Evolutionary conservation across 2,797 vertebrate genomes (phyloP).

Genomic region (Bradypus variegatus): DNA sequence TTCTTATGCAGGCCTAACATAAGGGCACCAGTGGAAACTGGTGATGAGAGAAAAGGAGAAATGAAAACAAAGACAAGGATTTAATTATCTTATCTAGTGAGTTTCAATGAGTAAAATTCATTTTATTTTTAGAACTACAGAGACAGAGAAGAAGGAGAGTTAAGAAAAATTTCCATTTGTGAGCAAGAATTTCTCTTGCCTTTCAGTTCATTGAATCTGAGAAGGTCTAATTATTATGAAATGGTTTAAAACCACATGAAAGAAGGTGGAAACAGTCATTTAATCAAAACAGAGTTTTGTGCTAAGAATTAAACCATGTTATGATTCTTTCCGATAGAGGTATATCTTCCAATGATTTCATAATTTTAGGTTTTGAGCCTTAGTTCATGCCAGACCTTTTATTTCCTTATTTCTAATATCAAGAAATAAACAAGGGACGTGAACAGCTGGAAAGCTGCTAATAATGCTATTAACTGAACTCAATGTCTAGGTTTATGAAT

Average conservation of each 20-base stretch:
- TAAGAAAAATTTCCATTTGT: not conserved
- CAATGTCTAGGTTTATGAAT: not conserved
- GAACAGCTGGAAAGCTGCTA: not conserved
- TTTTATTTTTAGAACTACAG: conserved; percentile 2
- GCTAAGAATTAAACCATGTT: not conserved
- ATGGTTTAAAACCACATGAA: not conserved
- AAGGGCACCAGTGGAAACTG: not conserved
- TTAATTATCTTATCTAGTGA: not conserved
- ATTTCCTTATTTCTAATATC: not conserved
- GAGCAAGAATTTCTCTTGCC: not conserved
- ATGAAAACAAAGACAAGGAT: not conserved
- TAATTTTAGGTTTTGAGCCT: not conserved
- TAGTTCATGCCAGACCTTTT: not conserved
- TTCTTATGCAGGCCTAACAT: not conserved
- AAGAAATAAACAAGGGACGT: not conserved
- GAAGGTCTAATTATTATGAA: not conserved
- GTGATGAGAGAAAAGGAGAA: not conserved
- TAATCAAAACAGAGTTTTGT: not conserved
- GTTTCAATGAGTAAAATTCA: not conserved
- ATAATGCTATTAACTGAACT: not conserved
- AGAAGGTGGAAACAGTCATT: not conserved
- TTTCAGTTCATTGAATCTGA: not conserved
- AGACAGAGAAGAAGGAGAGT: not conserved
- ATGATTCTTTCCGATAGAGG: not conserved
- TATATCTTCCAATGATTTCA: not conserved